Conservation (phyloP, 2,888 invertebrate genomes). For the Amorpha juglandis region DNA sequence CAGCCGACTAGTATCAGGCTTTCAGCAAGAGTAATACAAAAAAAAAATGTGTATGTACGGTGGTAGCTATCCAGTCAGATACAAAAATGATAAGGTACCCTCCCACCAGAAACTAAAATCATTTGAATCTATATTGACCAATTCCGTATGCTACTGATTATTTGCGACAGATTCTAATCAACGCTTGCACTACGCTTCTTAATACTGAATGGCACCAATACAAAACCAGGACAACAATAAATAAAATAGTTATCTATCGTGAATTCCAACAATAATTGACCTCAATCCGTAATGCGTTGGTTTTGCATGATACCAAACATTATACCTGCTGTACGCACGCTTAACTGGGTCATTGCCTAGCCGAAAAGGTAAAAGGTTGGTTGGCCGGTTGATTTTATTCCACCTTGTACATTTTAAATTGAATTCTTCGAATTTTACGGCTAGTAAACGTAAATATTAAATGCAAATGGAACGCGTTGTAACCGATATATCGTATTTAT, state of each 20-base stretch:
- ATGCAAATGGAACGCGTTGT: neutral
- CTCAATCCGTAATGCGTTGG: constrained; percentile 10
- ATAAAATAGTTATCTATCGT: neutral
- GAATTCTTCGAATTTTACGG: constrained; percentile 16
- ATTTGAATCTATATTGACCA: neutral
- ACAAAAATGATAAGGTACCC: too few species aligned
- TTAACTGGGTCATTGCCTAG: constrained; percentile 24
- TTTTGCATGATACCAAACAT: constrained; percentile 15
- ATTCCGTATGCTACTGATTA: neutral
- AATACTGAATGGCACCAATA: neutral
- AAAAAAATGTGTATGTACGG: too few species aligned
- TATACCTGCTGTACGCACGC: constrained; percentile 7
- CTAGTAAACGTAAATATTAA: constrained; percentile 3
- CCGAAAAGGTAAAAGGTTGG: constrained; percentile 24
- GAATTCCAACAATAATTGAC: constrained; percentile 25
- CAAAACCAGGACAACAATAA: neutral
- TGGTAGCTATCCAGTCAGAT: too few species aligned
- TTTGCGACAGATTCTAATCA: neutral
- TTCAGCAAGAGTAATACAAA: too few species aligned
- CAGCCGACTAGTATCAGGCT: too few species aligned
- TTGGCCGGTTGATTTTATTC: constrained; percentile 10
- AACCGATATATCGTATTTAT: neutral
- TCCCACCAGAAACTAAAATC: too few species aligned
- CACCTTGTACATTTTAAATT: constrained; percentile 23
- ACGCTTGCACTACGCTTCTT: too few species aligned